Evolutionary conservation across 2,888 invertebrate genomes (phyloP).

Genomic region (Gerris lacustris): DNA sequence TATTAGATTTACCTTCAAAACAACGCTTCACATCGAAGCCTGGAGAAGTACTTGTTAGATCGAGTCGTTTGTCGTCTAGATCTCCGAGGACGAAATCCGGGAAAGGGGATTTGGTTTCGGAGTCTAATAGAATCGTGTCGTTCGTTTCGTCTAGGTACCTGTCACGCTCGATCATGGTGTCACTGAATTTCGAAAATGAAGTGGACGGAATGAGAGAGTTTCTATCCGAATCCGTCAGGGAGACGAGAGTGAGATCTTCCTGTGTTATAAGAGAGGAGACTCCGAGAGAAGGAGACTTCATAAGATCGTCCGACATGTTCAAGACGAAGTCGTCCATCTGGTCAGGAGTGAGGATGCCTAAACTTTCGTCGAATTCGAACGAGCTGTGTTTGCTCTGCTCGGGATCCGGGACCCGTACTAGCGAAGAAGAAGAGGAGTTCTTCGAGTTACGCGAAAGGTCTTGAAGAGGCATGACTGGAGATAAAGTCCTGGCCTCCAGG

Average conservation of each 20-base stretch:
- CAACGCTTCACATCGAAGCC: slow-evolving; percentile 22
- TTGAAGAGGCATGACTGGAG: slow-evolving; percentile 23
- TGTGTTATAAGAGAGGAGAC: slow-evolving; percentile 32
- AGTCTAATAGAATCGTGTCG: neutral
- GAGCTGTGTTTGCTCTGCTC: slow-evolving; percentile 59
- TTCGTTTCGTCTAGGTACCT: neutral
- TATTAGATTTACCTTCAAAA: slow-evolving; percentile 27
- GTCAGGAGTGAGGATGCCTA: slow-evolving; percentile 77
- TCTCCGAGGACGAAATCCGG: neutral
- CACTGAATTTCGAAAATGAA: neutral
- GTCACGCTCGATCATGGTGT: neutral
- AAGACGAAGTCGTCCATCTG: slow-evolving; percentile 64
- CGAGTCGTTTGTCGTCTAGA: neutral
- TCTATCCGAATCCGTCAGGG: neutral
- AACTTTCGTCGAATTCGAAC: slow-evolving; percentile 64
- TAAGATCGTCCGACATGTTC: slow-evolving; percentile 40
- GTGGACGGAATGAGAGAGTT: neutral
- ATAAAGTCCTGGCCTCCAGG: slow-evolving; percentile 11
- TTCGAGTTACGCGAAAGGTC: slow-evolving; percentile 27
- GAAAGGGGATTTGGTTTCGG: neutral
- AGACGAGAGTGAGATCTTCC: slow-evolving; percentile 15
- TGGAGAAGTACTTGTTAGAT: neutral
- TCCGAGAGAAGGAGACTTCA: slow-evolving; percentile 52
- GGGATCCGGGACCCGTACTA: slow-evolving; percentile 21
- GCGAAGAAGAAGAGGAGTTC: slow-evolving; percentile 27